These are phyloP conservation scores for Lampropteryx suffumata DNA, from an alignment of 2,888 invertebrate genomes.

Conservation along the genomic window DNA sequence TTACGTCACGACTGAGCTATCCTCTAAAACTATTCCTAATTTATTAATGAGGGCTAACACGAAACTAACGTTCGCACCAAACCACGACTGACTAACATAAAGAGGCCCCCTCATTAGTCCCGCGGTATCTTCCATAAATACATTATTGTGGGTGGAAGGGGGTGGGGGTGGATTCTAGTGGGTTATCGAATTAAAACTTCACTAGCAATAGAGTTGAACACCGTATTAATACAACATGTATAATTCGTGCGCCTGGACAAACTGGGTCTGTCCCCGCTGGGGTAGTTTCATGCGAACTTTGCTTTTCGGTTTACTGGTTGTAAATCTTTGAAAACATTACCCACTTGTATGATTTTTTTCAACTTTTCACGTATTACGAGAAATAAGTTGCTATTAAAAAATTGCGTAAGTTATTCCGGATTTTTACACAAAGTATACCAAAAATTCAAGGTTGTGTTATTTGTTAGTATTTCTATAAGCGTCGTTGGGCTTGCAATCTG, in stretches of 20 bases:
- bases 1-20: no score
- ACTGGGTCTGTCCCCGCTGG: slow-evolving; percentile 57
- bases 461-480: no score
- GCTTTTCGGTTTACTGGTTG: not conserved
- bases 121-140: slow-evolving; percentile 81
- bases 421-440: no score
- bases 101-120: slow-evolving; percentile 79
- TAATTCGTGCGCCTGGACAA: slow-evolving; percentile 79
- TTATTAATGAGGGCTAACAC: slow-evolving; percentile 5
- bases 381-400: no score
- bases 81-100: slow-evolving; percentile 53
- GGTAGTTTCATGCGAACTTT: slow-evolving; percentile 14
- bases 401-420: no score
- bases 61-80: slow-evolving; percentile 33
- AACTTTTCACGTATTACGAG: no score
- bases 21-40: not conserved
- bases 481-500: no score
- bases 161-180: slow-evolving; percentile 32
- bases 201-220: slow-evolving; percentile 82
- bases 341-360: no score
- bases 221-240: slow-evolving; percentile 81
- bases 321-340: not conserved
- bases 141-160: slow-evolving; percentile 65
- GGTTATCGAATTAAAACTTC: slow-evolving; percentile 45
- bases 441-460: no score